Base-by-base conservation (phyloP, 2,888 invertebrate species). In the Diarsia dahlii region DNA sequence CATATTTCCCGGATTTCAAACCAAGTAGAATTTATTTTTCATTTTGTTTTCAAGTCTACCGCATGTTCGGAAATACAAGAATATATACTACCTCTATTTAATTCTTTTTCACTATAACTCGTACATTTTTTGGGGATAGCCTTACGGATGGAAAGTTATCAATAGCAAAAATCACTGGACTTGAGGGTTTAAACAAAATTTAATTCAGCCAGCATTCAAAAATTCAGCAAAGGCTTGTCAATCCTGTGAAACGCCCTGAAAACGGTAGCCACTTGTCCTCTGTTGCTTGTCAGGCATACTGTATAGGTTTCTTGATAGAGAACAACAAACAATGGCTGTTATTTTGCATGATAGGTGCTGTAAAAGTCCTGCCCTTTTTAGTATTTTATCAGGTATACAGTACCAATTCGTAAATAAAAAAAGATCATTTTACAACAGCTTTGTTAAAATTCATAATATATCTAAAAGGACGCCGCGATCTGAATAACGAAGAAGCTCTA, bases 381-480 rank as follows among this genome's bases (percentile, higher is more conserved):
- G 9, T 68, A 48, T 18, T 48, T 18, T n/a, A 13, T 46, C 13
- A 28, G 28, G 28, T 28, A 2, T 65, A 45, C 28, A 39, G 39
- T n/a, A 58, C 2, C 3, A 13, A 13, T 50, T 45, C 50, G 3
- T 39, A n/a, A 0, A 71, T 28, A 56, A 62, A 28, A 45, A 28
- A 58, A 48, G 3, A 23, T 18, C 20, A 56, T 62, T 58, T 79
- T 45, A 48, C 18, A 73, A 66, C 20, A n/a, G 39, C 45, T 45
- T 45, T 77, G 28, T 64, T 71, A 71, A 71, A 67, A 62, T 58
- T 54, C 46, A 52, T 52, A 71, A 63, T 68, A 63, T 68, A 72
- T 74, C 54, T 75, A 56, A 73, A 79, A 58, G 52, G 48, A 50
- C 20, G 39, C 34, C 50, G 54, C n/a, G 12, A 23, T 60, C 67